Conservation (phyloP, 2,888 invertebrate species). For the Drosophila lutescens region DNA sequence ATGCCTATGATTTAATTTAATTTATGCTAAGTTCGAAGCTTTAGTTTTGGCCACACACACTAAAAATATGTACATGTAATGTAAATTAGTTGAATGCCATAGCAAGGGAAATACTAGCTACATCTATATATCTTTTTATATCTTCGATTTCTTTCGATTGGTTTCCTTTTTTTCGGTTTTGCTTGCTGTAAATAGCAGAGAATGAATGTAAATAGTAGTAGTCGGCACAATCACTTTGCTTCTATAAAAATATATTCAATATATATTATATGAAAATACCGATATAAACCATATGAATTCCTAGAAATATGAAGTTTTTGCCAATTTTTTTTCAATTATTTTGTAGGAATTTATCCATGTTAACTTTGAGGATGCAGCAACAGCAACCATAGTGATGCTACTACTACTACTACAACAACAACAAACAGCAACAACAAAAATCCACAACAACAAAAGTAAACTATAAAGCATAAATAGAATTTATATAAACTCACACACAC, state of each 20-base stretch:
- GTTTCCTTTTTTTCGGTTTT: slow-evolving; percentile 36
- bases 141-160: slow-evolving; percentile 19
- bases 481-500: slow-evolving; percentile 24
- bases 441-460: slow-evolving; percentile 56
- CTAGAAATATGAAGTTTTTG: slow-evolving; percentile 47
- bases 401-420: slow-evolving; percentile 59
- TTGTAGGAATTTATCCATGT: slow-evolving; percentile 85
- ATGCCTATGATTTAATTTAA: slow-evolving; percentile 43
- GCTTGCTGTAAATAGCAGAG: slow-evolving; percentile 61
- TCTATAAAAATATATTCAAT: slow-evolving; percentile 14
- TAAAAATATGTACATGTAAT: slow-evolving; percentile 28
- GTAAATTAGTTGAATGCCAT: slow-evolving; percentile 70
- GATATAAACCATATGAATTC: slow-evolving; percentile 10
- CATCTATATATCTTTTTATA: slow-evolving; percentile 27
- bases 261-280: background rate
- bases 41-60: slow-evolving; percentile 41
- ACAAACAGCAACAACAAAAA: slow-evolving; percentile 59
- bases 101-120: slow-evolving; percentile 25
- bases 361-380: slow-evolving; percentile 83
- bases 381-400: slow-evolving; percentile 51
- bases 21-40: slow-evolving; percentile 40
- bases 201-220: slow-evolving; percentile 50
- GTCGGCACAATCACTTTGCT: slow-evolving; percentile 38
- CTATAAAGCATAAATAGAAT: slow-evolving; percentile 57
- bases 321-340: slow-evolving; percentile 70